phyloP scores from a whole-genome alignment of 2,797 vertebrate genomes.

The Pseudochirops cupreus region DNA sequence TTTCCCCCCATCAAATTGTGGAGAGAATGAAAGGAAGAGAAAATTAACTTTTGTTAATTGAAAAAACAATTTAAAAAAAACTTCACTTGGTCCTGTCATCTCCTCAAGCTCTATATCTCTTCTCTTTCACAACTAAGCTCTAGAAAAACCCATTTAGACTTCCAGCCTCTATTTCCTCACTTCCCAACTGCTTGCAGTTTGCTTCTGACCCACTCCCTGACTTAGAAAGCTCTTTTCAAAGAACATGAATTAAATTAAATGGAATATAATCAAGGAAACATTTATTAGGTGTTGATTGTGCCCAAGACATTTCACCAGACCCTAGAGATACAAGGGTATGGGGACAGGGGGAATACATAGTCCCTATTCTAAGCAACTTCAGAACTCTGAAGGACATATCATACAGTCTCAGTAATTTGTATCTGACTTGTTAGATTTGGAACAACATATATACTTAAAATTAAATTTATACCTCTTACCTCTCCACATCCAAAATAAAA shows the following conservation, averaged over 20 bases:
- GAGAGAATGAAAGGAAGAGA: neutral
- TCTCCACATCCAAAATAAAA: neutral
- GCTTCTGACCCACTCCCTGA: neutral
- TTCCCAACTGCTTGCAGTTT: neutral
- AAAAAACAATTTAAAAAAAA: neutral
- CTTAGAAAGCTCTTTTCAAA: neutral
- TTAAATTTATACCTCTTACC: neutral
- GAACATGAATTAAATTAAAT: neutral
- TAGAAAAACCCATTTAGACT: neutral
- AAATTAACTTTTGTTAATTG: neutral
- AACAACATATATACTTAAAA: neutral
- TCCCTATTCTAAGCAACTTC: neutral
- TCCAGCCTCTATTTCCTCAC: neutral
- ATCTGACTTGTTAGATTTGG: neutral
- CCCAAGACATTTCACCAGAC: neutral
- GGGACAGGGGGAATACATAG: neutral
- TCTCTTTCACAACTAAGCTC: neutral
- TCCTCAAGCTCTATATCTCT: neutral
- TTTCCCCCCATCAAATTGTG: neutral
- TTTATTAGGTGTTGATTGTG: neutral
- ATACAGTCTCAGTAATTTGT: neutral
- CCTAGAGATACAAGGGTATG: neutral
- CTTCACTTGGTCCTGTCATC: neutral
- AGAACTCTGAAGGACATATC: neutral
- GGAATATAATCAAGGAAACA: neutral